phyloP scores from a whole-genome alignment of 2,113 vertebrate genomes.

The Fukomys damarensis region DNA sequence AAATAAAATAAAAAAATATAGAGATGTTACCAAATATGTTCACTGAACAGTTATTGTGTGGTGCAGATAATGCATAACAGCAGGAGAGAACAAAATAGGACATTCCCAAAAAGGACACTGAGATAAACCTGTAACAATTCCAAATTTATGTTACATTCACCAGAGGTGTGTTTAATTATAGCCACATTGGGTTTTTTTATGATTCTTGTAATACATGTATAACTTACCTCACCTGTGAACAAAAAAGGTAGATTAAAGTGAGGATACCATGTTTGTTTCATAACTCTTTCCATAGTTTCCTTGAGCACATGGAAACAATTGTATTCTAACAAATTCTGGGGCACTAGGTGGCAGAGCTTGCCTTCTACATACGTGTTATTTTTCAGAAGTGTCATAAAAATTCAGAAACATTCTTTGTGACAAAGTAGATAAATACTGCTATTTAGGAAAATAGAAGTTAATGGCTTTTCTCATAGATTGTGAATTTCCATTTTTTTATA shows the following conservation, averaged over 20 bases:
- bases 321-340: constrained; percentile 9
- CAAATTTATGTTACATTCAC: background rate
- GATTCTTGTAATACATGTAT: background rate
- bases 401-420: background rate
- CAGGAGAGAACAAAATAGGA: background rate
- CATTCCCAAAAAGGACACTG: background rate
- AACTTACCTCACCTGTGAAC: background rate
- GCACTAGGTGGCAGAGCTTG: constrained; percentile 74
- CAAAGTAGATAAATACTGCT: background rate
- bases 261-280: background rate
- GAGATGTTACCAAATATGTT: background rate
- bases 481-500: constrained; percentile 15
- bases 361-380: constrained; percentile 39
- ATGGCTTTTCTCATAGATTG: constrained; percentile 12
- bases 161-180: background rate
- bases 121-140: background rate
- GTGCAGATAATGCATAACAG: background rate
- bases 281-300: background rate
- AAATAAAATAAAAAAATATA: too few species aligned
- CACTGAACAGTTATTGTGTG: background rate
- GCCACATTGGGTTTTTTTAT: background rate
- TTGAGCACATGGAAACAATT: background rate
- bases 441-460: constrained; percentile 57
- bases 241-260: background rate
- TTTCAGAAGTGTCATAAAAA: background rate